phyloP scores from a whole-genome alignment of 1,140 invertebrate genomes.

The Pomacea maculata region DNA sequence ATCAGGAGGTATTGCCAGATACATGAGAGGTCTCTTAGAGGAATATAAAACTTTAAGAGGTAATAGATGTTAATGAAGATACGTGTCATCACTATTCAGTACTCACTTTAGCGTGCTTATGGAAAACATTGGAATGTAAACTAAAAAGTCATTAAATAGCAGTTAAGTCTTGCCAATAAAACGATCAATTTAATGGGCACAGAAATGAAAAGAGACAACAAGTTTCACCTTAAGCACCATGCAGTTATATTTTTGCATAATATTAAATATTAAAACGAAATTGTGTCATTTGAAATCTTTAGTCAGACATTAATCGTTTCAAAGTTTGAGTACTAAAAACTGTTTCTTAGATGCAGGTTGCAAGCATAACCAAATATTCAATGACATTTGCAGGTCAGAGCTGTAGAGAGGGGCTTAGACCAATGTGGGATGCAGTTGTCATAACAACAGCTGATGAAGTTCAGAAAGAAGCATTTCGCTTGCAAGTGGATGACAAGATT shows the following conservation, averaged over 20 bases:
- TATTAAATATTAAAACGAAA: too few relatives aligned
- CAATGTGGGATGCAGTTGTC: slow-evolving; percentile 66
- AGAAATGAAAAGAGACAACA: too few relatives aligned
- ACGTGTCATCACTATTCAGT: too few relatives aligned
- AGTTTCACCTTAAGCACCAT: neutral
- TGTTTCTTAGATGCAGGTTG: neutral
- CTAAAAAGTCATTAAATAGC: too few relatives aligned
- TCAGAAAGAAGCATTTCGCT: slow-evolving; percentile 61
- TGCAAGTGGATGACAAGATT: slow-evolving; percentile 58
- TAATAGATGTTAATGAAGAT: too few relatives aligned
- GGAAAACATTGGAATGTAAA: too few relatives aligned
- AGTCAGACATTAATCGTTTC: neutral
- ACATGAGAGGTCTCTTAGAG: too few relatives aligned
- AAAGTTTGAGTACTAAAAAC: neutral
- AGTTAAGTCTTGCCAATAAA: too few relatives aligned
- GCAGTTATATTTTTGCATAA: neutral
- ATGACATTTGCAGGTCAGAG: slow-evolving; percentile 32
- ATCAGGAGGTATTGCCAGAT: too few relatives aligned
- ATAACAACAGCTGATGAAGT: slow-evolving; percentile 63
- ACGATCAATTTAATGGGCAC: too few relatives aligned
- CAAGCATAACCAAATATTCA: neutral
- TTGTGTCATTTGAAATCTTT: neutral
- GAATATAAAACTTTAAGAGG: too few relatives aligned
- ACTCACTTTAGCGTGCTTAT: too few relatives aligned
- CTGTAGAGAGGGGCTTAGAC: slow-evolving; percentile 21